Base-by-base conservation (phyloP, 2,797 vertebrate genomes). In the Acropternis orthonyx region DNA sequence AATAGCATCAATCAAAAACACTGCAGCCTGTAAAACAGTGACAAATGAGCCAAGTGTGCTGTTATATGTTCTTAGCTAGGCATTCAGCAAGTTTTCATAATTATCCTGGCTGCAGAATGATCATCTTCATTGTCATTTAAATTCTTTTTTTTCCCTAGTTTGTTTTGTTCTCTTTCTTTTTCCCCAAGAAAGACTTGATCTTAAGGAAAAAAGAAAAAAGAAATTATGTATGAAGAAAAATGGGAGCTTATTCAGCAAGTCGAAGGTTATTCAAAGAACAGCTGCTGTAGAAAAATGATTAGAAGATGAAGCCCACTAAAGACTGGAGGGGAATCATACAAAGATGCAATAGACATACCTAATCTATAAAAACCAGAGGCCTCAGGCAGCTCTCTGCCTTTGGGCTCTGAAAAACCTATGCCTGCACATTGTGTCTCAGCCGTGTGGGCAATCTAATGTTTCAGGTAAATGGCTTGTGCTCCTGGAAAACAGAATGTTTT, bases 221-320 rank as follows among this genome's bases (percentile, higher is more conserved):
- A 92, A 91, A 85, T 89, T 85, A 88, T 85, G 67, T 95, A 36
- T 90, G 83, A 88, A 79, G 27, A 79, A 89, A 95, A 96, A 83
- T 58, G 49, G 75, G 83, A 92, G 61, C 85, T 95, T 90, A 95
- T 90, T 90, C 77, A 90, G 56, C 49, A 76, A 93, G 93, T 95
- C 6, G 16, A 96, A 94, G 92, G 83, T 96, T 96, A 95, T 88
- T 96, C 85, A 92, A 52, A 85, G 95, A 97, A 92, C 95, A 95
- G 89, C 94, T 95, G 95, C 74, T 94, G 80, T 73, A 90, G 85
- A 82, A 88, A 95, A 95, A 96, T 96, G 83, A 96, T 93, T 95
- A 96, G 92, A 95, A 90, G 96, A 82, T 85, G 92, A 89, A 96
- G 28, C 80, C 68, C 71, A 65, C 67, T 98, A 80, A 98, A 92